Evolutionary conservation across 2,113 vertebrate genomes (phyloP).

Genomic region (Geococcyx californianus): DNA sequence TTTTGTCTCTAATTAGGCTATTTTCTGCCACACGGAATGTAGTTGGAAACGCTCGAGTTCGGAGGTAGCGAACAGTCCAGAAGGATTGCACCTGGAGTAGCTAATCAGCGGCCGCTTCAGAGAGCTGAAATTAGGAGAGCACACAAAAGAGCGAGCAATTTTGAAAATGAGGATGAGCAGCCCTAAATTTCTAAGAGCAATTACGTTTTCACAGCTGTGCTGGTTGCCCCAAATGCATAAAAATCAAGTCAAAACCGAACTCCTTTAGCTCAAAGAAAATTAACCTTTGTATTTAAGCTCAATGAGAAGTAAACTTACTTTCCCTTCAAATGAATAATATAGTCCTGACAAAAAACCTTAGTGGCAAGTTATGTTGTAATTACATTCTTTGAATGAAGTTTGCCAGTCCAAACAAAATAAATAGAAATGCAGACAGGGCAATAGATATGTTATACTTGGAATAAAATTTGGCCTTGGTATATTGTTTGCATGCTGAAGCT

Average conservation of each 20-base stretch:
- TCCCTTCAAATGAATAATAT: not conserved
- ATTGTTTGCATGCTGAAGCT: not conserved
- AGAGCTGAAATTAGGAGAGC: constrained; percentile 10
- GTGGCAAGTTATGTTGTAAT: constrained; percentile 8
- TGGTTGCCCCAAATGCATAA: constrained; percentile 52
- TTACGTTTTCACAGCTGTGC: constrained; percentile 47
- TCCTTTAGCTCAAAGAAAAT: constrained; percentile 12
- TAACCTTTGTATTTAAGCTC: constrained; percentile 8
- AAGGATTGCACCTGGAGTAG: constrained; percentile 40
- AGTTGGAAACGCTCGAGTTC: not conserved
- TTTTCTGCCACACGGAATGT: not conserved
- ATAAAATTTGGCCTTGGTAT: not conserved
- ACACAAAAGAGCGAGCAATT: constrained; percentile 24
- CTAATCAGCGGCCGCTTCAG: constrained; percentile 39
- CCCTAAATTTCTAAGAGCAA: constrained; percentile 19
- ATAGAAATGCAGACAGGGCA: not conserved
- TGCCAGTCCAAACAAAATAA: constrained; percentile 45
- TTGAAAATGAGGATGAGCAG: constrained; percentile 32
- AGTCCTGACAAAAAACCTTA: not conserved
- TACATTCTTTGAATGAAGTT: constrained; percentile 1
- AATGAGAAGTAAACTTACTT: not conserved
- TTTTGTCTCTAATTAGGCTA: constrained; percentile 28
- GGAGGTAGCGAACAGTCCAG: not conserved
- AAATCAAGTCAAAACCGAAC: constrained; percentile 21
- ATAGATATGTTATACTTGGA: constrained; percentile 10